Evolutionary conservation across 2,888 invertebrate genomes (phyloP).

Genomic region (Torymus texanus): DNA sequence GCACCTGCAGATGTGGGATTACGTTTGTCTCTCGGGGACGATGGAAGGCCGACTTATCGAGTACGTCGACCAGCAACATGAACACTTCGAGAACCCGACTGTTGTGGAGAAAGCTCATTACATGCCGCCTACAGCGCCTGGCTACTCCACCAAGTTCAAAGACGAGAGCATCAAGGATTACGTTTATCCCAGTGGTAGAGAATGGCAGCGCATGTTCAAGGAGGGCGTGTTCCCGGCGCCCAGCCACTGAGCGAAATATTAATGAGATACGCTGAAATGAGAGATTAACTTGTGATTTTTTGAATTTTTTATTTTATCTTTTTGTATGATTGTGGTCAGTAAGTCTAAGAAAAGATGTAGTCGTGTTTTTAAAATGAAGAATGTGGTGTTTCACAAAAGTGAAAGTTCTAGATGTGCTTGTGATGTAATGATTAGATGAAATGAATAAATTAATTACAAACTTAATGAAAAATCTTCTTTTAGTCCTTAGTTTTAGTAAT

Average conservation of each 20-base stretch:
- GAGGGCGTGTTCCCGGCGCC: conserved; percentile 79
- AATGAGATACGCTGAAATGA: neutral
- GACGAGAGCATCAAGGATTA: conserved; percentile 82
- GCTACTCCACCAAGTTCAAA: conserved; percentile 89
- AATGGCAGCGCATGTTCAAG: conserved; percentile 84
- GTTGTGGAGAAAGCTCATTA: conserved; percentile 84
- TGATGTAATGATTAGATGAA: neutral
- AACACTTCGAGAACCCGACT: conserved; percentile 88
- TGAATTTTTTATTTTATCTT: too few species aligned
- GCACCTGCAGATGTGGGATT: conserved; percentile 94
- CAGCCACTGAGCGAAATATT: conserved; percentile 45
- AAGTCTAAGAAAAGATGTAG: too few species aligned
- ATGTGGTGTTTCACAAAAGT: too few species aligned
- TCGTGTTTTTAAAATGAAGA: too few species aligned
- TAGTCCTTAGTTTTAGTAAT: neutral
- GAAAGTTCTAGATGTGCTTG: neutral
- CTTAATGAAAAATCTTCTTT: conserved; percentile 3
- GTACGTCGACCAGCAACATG: conserved; percentile 93
- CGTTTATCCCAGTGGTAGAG: conserved; percentile 86
- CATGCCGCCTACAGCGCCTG: conserved; percentile 85
- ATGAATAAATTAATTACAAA: neutral
- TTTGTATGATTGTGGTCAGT: too few species aligned
- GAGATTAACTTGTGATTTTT: too few species aligned
- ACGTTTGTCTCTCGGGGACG: conserved; percentile 83
- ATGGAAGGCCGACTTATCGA: conserved; percentile 86